Evolutionary conservation across 1,140 invertebrate species (phyloP), one percentile per base, ranked within the genome.

Genomic region (Halesus radiatus): DNA sequence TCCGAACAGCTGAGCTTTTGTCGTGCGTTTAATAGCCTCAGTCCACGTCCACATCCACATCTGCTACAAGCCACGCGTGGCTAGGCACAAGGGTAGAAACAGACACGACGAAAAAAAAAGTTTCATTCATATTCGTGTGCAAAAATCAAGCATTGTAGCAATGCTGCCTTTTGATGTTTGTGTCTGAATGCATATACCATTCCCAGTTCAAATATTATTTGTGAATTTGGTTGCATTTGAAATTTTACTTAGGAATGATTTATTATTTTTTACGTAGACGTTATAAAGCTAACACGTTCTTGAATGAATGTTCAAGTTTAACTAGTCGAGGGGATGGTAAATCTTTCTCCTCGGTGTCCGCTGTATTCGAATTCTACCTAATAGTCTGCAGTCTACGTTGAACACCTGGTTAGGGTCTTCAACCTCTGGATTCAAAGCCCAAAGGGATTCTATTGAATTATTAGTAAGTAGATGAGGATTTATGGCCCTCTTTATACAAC

Each of bases 1-100:
- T n/a, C 29, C n/a, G 54, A 72, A 72, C 45, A 52, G 29, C 45
- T 72, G 60, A 64, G 60, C 20, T 16, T 64, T 64, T 29, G 60
- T 64, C 60, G 60, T 64, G 60, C 23, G 23, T 64, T 56, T 64
- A 64, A 64, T 64, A 23, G 60, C 23, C 23, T 64, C 18, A 29
- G 10, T 18, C 54, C 20, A 16, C 60, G 29, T 64, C 60, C 29
- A 23, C 60, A 8, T 18, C 54, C 20, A 16, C 60, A 64, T 64
- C 60, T 64, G 60, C 60, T 15, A 22, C 23, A 16, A 22, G 23
- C 23, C 10, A 29, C 60, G 23, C 60, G 60, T 22, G 60, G 20
- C 60, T 22, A 64, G 23, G n/a, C 60, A 16, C 23, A 64, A 64
- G 60, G 60, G 60, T 64, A 64, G 60, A 16, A 64, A 16, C 18